phyloP scores from a whole-genome alignment of 2,888 invertebrate genomes.

The Notodonta dromedarius region DNA sequence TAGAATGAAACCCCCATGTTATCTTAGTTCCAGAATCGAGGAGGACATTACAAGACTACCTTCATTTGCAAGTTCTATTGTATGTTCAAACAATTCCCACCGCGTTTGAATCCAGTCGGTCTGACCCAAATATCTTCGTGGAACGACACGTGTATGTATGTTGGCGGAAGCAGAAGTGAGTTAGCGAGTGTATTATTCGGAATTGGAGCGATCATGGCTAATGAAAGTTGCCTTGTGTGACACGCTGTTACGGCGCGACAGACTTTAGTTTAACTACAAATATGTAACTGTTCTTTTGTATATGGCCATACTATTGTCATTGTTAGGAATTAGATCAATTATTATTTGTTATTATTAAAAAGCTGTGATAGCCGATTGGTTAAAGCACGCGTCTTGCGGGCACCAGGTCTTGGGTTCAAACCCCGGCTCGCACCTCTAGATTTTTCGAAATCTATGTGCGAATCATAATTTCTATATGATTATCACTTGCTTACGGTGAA shows the following conservation, averaged over 20 bases:
- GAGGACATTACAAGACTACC: neutral
- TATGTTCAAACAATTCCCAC: slow-evolving; percentile 26
- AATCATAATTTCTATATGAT: too few relatives aligned
- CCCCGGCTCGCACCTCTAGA: too few relatives aligned
- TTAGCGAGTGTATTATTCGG: slow-evolving; percentile 28
- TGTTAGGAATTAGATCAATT: too few relatives aligned
- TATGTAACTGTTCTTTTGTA: neutral
- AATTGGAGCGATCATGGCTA: slow-evolving; percentile 27
- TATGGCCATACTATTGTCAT: neutral
- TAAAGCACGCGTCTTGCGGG: too few relatives aligned
- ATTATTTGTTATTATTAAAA: too few relatives aligned
- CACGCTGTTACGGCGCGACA: neutral
- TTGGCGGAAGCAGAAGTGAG: slow-evolving; percentile 35
- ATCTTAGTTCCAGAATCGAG: too few relatives aligned
- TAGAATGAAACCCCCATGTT: too few relatives aligned
- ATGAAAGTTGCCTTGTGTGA: slow-evolving; percentile 17
- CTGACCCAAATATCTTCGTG: slow-evolving; percentile 28
- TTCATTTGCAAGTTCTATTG: slow-evolving; percentile 22
- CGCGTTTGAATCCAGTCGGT: slow-evolving; percentile 13
- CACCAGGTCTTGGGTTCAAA: too few relatives aligned
- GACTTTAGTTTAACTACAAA: neutral
- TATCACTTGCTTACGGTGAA: too few relatives aligned
- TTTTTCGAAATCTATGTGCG: too few relatives aligned
- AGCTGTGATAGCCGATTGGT: too few relatives aligned
- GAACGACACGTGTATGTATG: slow-evolving; percentile 21